phyloP scores from a whole-genome alignment of 2,797 vertebrate species.

The Galago senegalensis region DNA sequence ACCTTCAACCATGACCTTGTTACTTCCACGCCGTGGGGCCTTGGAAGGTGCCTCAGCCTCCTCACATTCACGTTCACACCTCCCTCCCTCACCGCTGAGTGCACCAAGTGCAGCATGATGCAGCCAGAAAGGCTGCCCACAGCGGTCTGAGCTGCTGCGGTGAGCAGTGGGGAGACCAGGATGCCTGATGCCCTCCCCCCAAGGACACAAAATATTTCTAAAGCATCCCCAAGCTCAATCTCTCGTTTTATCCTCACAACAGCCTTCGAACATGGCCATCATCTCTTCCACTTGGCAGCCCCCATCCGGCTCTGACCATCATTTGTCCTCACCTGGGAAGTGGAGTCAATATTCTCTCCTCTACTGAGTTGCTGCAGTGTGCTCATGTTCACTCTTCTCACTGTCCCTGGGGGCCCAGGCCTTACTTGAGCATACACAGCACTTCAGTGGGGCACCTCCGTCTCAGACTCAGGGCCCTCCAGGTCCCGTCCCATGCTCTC shows the following conservation, averaged over 20 bases:
- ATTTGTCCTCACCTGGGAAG: neutral
- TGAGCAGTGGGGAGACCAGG: neutral
- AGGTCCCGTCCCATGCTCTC: neutral
- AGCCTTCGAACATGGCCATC: neutral
- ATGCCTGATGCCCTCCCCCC: neutral
- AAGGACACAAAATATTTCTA: no score
- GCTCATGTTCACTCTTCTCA: neutral
- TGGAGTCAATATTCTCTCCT: neutral
- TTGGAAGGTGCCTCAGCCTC: neutral
- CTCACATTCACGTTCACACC: fast-evolving
- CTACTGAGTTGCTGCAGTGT: neutral
- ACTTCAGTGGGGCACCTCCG: neutral
- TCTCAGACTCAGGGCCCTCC: neutral
- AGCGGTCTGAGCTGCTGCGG: neutral
- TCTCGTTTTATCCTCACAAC: neutral
- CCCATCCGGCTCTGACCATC: neutral
- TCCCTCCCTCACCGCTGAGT: neutral
- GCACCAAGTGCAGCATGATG: fast-evolving
- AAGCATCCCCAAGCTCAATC: neutral
- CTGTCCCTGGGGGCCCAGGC: neutral
- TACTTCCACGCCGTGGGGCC: neutral
- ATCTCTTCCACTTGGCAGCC: neutral
- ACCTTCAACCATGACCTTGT: neutral
- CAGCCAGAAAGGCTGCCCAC: no score
- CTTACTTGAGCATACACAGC: neutral